These are phyloP conservation scores for Lomographa bimaculata DNA, from an alignment of 2,888 invertebrate genomes.

Conservation along the genomic window DNA sequence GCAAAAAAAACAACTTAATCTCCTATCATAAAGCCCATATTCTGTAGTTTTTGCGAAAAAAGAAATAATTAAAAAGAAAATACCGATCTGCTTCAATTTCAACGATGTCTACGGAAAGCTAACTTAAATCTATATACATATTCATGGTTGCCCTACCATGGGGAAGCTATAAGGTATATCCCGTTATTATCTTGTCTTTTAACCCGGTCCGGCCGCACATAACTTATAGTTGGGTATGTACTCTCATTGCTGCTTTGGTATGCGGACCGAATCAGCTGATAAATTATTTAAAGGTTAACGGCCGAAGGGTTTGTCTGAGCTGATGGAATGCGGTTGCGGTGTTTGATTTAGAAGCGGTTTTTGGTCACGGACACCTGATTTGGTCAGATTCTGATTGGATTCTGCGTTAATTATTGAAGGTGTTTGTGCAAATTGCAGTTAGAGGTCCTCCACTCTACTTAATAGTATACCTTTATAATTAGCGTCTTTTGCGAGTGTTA, in stretches of 20 bases:
- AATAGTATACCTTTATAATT: too few species aligned
- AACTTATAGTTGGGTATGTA: constrained; percentile 37
- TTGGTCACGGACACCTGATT: constrained; percentile 6
- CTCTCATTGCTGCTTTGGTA: constrained; percentile 30
- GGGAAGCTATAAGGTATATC: constrained; percentile 22
- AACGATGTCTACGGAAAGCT: too few species aligned
- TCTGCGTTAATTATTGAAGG: too few species aligned
- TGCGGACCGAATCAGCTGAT: constrained; percentile 39
- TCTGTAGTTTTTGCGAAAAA: too few species aligned
- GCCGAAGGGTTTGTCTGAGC: constrained; percentile 24
- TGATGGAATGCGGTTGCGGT: constrained; percentile 24
- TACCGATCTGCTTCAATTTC: too few species aligned
- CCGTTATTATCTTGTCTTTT: constrained; percentile 45
- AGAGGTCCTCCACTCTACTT: too few species aligned
- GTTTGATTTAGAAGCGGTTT: constrained; percentile 20
- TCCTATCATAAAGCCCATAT: too few species aligned
- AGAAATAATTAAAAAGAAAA: too few species aligned
- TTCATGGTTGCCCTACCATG: constrained; percentile 24
- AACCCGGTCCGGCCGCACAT: constrained; percentile 40
- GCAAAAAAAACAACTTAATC: too few species aligned
- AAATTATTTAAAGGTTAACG: constrained; percentile 37
- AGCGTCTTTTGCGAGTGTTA: too few species aligned
- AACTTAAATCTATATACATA: too few species aligned
- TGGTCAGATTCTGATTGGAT: constrained; percentile 1
- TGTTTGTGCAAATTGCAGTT: too few species aligned